Evolutionary conservation across 2,888 invertebrate species (phyloP).

Genomic region (Phorcus lineatus): DNA sequence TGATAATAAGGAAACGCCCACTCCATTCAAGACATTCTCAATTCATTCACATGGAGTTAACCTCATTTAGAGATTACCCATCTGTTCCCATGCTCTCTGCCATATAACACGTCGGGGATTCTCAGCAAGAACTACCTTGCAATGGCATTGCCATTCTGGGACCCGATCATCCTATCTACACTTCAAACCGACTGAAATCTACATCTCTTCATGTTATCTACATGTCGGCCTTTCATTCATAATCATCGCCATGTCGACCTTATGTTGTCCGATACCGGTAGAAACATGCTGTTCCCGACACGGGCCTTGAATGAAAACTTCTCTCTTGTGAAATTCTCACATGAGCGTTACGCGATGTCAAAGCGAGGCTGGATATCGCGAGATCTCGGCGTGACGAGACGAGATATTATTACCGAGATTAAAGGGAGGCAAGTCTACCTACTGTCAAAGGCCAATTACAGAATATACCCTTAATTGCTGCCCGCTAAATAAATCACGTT

Average conservation of each 20-base stretch:
- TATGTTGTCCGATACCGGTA: neutral
- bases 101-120: neutral
- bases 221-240: constrained; percentile 13
- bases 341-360: neutral
- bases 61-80: too few relatives aligned
- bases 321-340: neutral
- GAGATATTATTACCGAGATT: constrained; percentile 16
- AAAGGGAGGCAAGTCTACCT: constrained; percentile 12
- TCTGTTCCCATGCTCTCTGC: neutral
- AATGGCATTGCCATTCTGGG: neutral
- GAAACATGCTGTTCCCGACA: neutral
- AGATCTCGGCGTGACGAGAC: constrained; percentile 11
- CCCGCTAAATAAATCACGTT: constrained; percentile 20
- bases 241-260: neutral
- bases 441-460: constrained; percentile 18
- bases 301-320: constrained; percentile 1
- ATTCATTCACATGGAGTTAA: too few relatives aligned
- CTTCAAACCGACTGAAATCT: neutral
- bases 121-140: neutral
- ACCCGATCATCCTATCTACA: neutral
- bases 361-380: constrained; percentile 14
- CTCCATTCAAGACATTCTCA: too few relatives aligned
- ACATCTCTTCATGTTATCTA: constrained; percentile 6
- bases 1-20: too few relatives aligned
- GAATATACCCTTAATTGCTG: constrained; percentile 2